A percentile compares a stretch with the other conserved stretches of the same genome.
These are phyloP conservation scores for Halichoerus grypus DNA, from an alignment of 2,113 vertebrate genomes.

Conservation along the genomic window DNA sequence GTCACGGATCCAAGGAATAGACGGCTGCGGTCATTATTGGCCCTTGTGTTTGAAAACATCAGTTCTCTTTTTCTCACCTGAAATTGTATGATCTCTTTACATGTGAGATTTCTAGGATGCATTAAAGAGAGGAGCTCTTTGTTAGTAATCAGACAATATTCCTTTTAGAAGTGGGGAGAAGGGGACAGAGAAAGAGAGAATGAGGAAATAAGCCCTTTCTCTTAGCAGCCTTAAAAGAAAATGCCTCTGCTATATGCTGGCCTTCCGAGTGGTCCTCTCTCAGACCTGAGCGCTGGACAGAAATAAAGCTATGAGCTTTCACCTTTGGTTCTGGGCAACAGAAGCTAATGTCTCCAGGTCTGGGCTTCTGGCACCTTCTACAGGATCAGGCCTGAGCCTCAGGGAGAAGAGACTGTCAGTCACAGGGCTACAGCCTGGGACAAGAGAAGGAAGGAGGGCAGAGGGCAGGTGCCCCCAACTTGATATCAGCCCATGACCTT, in stretches of 20 bases:
- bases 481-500: fast-evolving
- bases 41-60: constrained; percentile 66
- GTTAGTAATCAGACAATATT: constrained; percentile 30
- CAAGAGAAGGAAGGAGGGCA: not conserved
- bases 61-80: constrained; percentile 56
- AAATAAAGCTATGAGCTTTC: not conserved
- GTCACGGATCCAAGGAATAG: constrained; percentile 67
- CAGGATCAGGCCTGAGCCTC: not conserved
- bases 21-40: constrained; percentile 80
- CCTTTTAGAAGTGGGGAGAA: not conserved
- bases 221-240: not conserved
- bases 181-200: not conserved
- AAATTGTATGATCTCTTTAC: not conserved
- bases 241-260: fast-evolving
- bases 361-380: not conserved
- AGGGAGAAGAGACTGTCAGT: not conserved
- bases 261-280: not conserved
- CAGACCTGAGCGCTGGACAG: not conserved
- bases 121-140: constrained; percentile 57
- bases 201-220: not conserved
- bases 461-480: fast-evolving
- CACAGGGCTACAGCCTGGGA: not conserved
- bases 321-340: not conserved
- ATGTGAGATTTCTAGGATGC: not conserved
- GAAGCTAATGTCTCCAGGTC: not conserved